Percentiles rank a stretch among this genome's conserved stretches.
Conservation (phyloP, 2,797 vertebrate genomes). For the Argya squamiceps region DNA sequence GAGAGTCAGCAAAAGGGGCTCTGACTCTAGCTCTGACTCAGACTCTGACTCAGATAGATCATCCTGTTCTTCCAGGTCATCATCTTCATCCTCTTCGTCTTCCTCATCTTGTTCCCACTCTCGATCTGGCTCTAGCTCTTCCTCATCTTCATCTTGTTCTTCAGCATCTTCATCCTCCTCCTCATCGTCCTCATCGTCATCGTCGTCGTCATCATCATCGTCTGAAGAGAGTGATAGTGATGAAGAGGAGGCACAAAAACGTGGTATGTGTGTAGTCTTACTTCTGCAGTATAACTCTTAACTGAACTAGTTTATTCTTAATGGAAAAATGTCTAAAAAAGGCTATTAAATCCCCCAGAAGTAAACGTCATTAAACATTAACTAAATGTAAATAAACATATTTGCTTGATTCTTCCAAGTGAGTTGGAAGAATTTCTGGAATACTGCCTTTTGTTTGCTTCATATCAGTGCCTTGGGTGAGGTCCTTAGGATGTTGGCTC, state of each 20-base stretch:
- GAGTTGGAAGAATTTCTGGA: not conserved
- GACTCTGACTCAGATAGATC: constrained; percentile 91
- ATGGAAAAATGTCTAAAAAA: not conserved
- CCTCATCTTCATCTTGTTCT: constrained; percentile 90
- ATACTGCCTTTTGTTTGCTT: not conserved
- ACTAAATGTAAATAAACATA: not conserved
- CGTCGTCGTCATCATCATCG: constrained; percentile 83
- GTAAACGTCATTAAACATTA: not conserved
- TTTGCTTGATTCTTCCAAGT: not conserved
- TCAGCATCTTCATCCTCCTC: constrained; percentile 89
- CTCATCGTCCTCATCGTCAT: constrained; percentile 91
- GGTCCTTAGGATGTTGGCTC: not conserved
- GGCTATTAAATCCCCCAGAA: not conserved
- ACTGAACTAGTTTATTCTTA: not conserved
- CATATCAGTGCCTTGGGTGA: not conserved
- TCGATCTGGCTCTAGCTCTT: constrained; percentile 88
- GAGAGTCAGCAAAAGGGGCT: constrained; percentile 85
- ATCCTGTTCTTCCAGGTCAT: constrained; percentile 93
- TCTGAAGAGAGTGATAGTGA: constrained; percentile 93
- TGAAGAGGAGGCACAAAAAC: constrained; percentile 88
- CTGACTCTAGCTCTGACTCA: constrained; percentile 84
- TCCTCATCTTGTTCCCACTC: constrained; percentile 90
- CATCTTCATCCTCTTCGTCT: constrained; percentile 85
- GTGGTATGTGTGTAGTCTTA: constrained; percentile 79
- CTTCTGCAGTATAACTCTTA: constrained; percentile 15